These are phyloP conservation scores for Arnoldichthys spilopterus DNA, from an alignment of 2,797 vertebrate genomes.

Conservation along the genomic window DNA sequence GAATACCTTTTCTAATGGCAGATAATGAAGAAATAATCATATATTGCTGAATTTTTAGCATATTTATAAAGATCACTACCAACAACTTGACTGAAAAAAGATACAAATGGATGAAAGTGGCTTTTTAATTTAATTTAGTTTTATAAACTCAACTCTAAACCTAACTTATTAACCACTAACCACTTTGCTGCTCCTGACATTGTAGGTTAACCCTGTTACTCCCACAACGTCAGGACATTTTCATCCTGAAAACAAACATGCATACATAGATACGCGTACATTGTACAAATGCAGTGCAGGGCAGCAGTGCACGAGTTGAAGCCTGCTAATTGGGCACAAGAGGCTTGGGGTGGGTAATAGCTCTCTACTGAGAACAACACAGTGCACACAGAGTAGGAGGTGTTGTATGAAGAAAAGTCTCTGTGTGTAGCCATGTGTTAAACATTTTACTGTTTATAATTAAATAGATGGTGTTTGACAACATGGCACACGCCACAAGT, in stretches of 20 bases:
- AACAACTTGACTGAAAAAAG: no score
- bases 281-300: constrained; percentile 28
- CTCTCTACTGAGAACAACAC: constrained; percentile 68
- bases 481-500: constrained; percentile 50
- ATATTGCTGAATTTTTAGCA: no score
- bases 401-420: constrained; percentile 45
- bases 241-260: neutral
- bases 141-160: no score
- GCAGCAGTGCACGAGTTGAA: constrained; percentile 51
- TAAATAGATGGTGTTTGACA: constrained; percentile 61
- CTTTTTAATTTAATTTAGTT: no score
- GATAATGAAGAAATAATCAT: no score
- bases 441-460: constrained; percentile 63
- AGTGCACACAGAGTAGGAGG: constrained; percentile 37
- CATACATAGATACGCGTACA: constrained; percentile 21
- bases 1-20: no score
- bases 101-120: no score
- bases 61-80: no score
- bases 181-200: neutral
- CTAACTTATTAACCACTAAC: no score
- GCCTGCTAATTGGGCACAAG: constrained; percentile 79
- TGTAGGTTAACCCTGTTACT: no score
- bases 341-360: constrained; percentile 71
- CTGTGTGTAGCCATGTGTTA: constrained; percentile 59
- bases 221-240: neutral